phyloP scores from a whole-genome alignment of 2,888 invertebrate species.

The Polylopha cassiicola region DNA sequence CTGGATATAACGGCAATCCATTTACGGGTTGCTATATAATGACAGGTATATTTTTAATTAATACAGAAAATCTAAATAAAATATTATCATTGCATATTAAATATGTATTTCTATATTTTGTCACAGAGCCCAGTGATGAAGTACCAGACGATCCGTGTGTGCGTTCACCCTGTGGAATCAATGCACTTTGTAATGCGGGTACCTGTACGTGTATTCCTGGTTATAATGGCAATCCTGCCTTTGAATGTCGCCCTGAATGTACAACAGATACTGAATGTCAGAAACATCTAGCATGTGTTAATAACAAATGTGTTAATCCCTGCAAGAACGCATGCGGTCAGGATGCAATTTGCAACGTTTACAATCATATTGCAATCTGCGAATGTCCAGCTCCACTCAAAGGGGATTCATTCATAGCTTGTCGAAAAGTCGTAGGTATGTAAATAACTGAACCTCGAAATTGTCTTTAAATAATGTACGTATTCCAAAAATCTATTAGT shows the following conservation, averaged over 20 bases:
- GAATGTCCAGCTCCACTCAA: constrained; percentile 83
- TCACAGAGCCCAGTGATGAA: constrained; percentile 52
- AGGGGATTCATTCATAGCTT: constrained; percentile 87
- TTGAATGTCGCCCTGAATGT: constrained; percentile 87
- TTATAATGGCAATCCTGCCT: constrained; percentile 81
- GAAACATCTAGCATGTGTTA: constrained; percentile 82
- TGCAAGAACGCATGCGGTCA: constrained; percentile 83
- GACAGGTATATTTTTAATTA: constrained; percentile 42
- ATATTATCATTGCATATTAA: neutral
- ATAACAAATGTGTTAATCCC: constrained; percentile 85
- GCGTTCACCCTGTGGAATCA: constrained; percentile 81
- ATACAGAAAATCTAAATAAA: too few species aligned
- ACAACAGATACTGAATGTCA: constrained; percentile 84
- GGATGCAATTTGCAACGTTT: constrained; percentile 84
- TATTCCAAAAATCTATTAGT: constrained; percentile 15
- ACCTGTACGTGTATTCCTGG: constrained; percentile 79
- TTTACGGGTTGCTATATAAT: constrained; percentile 72
- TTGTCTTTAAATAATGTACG: constrained; percentile 1
- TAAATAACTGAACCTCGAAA: too few species aligned
- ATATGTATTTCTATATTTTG: constrained; percentile 8
- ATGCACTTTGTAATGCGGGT: constrained; percentile 77
- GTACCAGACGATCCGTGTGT: constrained; percentile 74
- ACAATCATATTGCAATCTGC: constrained; percentile 87
- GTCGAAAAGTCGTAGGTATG: constrained; percentile 75
- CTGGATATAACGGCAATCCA: constrained; percentile 84